phyloP scores from a whole-genome alignment of 2,888 invertebrate genomes.

The Drosophila anomalata region DNA sequence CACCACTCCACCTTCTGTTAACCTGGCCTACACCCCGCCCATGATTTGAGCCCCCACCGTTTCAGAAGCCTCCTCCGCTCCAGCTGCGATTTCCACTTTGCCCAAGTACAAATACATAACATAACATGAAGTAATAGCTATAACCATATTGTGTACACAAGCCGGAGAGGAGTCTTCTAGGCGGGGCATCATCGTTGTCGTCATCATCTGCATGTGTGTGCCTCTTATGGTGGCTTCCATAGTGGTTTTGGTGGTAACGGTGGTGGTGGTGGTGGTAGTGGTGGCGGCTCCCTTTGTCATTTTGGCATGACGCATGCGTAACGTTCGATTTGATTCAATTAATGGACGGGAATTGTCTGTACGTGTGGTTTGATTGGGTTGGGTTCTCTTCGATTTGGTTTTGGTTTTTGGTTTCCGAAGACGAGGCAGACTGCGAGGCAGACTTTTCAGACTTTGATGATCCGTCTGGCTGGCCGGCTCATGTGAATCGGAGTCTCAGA shows the following conservation, averaged over 20 bases:
- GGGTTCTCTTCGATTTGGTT: slow-evolving; percentile 16
- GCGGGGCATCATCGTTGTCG: not conserved
- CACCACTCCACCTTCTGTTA: slow-evolving; percentile 39
- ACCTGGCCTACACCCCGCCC: slow-evolving; percentile 10
- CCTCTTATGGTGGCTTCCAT: slow-evolving; percentile 29
- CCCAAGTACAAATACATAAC: slow-evolving; percentile 66
- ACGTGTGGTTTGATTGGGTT: slow-evolving; percentile 56
- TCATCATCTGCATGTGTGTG: slow-evolving; percentile 53
- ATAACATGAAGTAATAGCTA: slow-evolving; percentile 59
- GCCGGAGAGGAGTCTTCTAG: slow-evolving; percentile 11
- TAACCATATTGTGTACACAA: slow-evolving; percentile 72
- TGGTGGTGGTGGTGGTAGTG: slow-evolving; percentile 29
- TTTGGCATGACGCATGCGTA: slow-evolving; percentile 77
- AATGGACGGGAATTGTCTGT: slow-evolving; percentile 74
- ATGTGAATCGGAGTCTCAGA: slow-evolving; percentile 1
- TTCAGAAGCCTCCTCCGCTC: slow-evolving; percentile 35
- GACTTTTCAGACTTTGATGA: slow-evolving; percentile 32
- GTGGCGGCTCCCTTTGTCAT: slow-evolving; percentile 73
- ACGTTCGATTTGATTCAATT: slow-evolving; percentile 80
- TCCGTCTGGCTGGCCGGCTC: slow-evolving; percentile 20
- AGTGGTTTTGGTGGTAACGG: slow-evolving; percentile 13
- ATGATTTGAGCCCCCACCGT: not conserved
- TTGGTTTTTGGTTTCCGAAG: slow-evolving; percentile 14
- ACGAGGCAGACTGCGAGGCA: slow-evolving; percentile 37
- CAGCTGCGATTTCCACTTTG: slow-evolving; percentile 69